These are phyloP conservation scores for Falco peregrinus DNA, from an alignment of 2,797 vertebrate genomes.

Conservation along the genomic window DNA sequence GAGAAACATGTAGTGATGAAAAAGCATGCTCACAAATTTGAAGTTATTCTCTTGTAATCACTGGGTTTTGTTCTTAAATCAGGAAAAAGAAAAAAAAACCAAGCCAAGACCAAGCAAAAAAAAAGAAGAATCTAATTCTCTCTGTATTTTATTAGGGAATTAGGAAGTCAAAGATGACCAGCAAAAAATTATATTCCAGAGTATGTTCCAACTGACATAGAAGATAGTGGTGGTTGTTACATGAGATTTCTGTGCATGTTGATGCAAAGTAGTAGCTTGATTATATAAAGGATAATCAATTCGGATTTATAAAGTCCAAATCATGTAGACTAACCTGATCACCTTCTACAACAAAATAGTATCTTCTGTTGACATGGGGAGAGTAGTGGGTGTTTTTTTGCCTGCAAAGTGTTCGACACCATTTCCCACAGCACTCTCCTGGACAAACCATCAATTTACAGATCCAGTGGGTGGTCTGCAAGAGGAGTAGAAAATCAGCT, in stretches of 20 bases:
- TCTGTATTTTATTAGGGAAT: not conserved
- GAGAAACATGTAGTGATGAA: not conserved
- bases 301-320: not conserved
- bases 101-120: too few species aligned
- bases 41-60: not conserved
- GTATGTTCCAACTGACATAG: not conserved
- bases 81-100: not conserved
- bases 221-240: not conserved
- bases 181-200: not conserved
- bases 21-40: not conserved
- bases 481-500: not conserved
- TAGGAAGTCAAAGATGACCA: not conserved
- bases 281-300: not conserved
- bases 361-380: not conserved
- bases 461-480: not conserved
- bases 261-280: not conserved
- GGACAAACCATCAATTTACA: not conserved
- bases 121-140: not conserved
- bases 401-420: not conserved
- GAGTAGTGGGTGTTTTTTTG: not conserved
- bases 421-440: not conserved
- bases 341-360: not conserved
- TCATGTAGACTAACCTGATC: not conserved
- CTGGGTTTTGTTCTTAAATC: not conserved
- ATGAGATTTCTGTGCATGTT: not conserved